These are phyloP conservation scores for Rachycentron canadum DNA, from an alignment of 2,797 vertebrate species.

Conservation along the genomic window DNA sequence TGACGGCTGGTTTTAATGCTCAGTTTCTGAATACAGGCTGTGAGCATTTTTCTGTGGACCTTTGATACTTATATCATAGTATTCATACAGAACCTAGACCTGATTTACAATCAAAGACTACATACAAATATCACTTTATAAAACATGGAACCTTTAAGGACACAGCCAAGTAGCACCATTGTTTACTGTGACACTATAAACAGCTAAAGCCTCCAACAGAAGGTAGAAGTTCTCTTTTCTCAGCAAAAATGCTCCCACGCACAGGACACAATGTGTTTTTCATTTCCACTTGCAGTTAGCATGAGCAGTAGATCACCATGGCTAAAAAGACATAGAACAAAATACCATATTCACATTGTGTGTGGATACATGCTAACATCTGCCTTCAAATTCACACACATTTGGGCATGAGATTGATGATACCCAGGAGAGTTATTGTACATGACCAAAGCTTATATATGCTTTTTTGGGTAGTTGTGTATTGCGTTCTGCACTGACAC, in stretches of 20 bases:
- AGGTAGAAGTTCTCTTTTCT: neutral
- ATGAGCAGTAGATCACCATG: neutral
- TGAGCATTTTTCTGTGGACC: no score
- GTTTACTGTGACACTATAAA: neutral
- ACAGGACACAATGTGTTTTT: constrained; percentile 14
- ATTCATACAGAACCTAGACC: no score
- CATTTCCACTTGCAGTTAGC: neutral
- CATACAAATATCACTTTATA: no score
- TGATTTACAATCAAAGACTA: no score
- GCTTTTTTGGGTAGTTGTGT: neutral
- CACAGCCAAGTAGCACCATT: neutral
- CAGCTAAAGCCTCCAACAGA: neutral
- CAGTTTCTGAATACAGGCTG: no score
- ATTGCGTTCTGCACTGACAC: neutral
- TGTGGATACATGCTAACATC: neutral
- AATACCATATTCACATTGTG: neutral
- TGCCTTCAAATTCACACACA: neutral
- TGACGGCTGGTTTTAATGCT: no score
- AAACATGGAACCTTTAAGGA: neutral
- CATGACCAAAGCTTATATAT: neutral
- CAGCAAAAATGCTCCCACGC: neutral
- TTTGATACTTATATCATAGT: no score
- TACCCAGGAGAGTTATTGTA: neutral
- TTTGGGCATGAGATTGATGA: neutral
- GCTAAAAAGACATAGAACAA: neutral